Evolutionary conservation across 2,113 vertebrate genomes (phyloP).

Genomic region (Python bivittatus): DNA sequence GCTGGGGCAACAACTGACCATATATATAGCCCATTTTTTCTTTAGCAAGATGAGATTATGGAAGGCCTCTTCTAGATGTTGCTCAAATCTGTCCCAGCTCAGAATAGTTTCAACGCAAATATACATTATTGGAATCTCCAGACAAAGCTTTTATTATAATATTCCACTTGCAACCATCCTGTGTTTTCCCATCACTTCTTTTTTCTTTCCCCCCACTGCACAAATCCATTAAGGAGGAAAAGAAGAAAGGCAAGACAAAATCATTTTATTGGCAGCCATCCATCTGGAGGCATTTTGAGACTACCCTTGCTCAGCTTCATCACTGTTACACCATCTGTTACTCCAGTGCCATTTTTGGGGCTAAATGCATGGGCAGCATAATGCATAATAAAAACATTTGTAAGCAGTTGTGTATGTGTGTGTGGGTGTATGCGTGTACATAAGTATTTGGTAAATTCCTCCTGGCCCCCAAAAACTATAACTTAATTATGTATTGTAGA

Average conservation of each 20-base stretch:
- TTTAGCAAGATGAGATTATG: background rate
- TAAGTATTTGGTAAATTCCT: background rate
- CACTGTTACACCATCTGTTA: background rate
- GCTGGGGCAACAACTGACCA: background rate
- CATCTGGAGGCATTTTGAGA: background rate
- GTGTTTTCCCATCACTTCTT: background rate
- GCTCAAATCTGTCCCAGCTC: background rate
- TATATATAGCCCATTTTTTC: background rate
- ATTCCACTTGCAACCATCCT: background rate
- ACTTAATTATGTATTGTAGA: background rate
- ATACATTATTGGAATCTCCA: background rate
- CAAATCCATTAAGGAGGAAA: background rate
- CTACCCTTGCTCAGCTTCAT: background rate
- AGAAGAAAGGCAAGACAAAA: background rate
- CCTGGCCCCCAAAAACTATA: background rate
- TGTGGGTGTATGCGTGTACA: fast-evolving
- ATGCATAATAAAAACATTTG: background rate
- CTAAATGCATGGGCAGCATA: background rate
- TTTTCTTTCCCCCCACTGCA: background rate
- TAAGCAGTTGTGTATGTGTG: background rate
- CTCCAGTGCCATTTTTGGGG: background rate
- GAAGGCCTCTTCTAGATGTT: background rate
- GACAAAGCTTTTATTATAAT: background rate
- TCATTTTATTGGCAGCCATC: background rate
- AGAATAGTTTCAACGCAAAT: background rate